phyloP scores from a whole-genome alignment of 2,797 vertebrate genomes.

The Enteromius trimaculatus region DNA sequence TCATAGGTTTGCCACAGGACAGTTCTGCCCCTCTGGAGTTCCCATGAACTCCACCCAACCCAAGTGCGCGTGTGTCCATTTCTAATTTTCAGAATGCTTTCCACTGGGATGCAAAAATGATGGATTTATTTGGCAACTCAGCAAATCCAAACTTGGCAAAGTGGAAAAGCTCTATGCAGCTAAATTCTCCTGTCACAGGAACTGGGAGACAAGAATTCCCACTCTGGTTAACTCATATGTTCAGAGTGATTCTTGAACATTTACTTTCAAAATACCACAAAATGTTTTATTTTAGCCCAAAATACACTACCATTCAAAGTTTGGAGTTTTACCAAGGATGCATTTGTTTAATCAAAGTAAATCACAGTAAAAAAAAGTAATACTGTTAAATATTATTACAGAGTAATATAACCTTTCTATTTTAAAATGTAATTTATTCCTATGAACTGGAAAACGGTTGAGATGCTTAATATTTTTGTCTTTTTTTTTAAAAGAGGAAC shows the following conservation, averaged over 20 bases:
- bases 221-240: not conserved
- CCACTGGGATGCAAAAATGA: constrained; percentile 9
- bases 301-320: not conserved
- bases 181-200: constrained; percentile 22
- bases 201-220: not conserved
- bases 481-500: not conserved
- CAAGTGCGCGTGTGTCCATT: constrained; percentile 1
- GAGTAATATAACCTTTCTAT: not conserved
- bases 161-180: constrained; percentile 10
- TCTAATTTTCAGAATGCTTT: constrained; percentile 17
- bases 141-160: constrained; percentile 20
- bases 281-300: not conserved
- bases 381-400: not conserved
- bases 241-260: constrained; percentile 7
- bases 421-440: not conserved
- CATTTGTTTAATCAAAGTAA: not conserved
- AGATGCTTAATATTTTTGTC: not conserved
- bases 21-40: constrained; percentile 31
- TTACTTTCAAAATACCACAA: not conserved
- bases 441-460: not conserved
- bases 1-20: constrained; percentile 32
- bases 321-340: not conserved
- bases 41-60: constrained; percentile 34
- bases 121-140: constrained; percentile 25
- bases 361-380: not conserved